Evolutionary conservation across 92 coral and sea anemone genomes (phyloP).

Genomic region (Parazoanthus atlanticus): DNA sequence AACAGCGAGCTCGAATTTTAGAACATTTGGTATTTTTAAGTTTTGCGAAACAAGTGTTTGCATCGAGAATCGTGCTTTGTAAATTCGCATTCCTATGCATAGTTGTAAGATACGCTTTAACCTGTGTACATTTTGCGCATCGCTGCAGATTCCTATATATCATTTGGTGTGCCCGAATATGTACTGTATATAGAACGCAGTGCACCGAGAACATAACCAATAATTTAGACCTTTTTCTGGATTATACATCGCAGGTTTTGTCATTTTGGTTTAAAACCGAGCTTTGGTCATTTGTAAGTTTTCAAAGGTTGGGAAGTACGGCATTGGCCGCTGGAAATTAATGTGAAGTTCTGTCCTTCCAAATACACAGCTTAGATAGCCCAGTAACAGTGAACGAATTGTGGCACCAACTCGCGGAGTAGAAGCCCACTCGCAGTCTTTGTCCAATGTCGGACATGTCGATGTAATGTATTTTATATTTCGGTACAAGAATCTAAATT

Average conservation of each 20-base stretch:
- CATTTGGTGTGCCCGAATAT: background rate
- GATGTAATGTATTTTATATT: constrained; percentile 42
- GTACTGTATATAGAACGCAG: constrained; percentile 12
- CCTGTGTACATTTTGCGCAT: background rate
- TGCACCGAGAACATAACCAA: background rate
- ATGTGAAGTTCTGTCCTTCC: background rate
- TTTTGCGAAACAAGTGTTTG: background rate
- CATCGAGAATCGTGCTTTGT: background rate
- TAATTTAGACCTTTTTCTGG: background rate
- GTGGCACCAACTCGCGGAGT: constrained; percentile 13
- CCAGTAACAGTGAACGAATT: background rate
- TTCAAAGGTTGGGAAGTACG: background rate
- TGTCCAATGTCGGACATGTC: constrained; percentile 15
- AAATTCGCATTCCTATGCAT: constrained; percentile 7
- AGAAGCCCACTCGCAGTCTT: constrained; percentile 16
- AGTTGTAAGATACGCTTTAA: constrained; percentile 13
- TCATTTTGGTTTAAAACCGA: constrained; percentile 24
- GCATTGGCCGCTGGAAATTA: background rate
- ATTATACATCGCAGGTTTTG: background rate
- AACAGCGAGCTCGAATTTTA: too few species aligned
- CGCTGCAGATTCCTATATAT: background rate
- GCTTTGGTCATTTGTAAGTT: background rate
- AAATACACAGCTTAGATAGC: background rate
- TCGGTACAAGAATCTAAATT: constrained; percentile 45
- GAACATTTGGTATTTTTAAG: background rate